Conservation (phyloP, 2,797 vertebrate genomes). For the Chrosomus eos region DNA sequence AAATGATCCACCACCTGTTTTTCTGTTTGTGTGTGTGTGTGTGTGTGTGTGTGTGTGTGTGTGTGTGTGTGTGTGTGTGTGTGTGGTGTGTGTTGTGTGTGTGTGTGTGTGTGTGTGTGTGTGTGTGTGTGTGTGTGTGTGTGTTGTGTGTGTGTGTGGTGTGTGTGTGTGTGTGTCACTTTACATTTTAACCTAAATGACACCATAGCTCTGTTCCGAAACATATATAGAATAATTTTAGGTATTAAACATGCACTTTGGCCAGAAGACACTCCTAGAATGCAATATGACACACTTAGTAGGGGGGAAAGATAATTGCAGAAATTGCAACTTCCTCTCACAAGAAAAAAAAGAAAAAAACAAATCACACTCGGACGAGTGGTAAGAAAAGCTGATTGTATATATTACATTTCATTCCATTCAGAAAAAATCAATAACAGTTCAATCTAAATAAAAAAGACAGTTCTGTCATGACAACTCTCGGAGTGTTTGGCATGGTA, state of each 20-base stretch:
- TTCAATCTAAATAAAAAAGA: no score
- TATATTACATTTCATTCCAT: no score
- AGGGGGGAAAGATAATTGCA: no score
- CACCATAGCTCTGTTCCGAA: not conserved
- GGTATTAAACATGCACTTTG: not conserved
- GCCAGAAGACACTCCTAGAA: not conserved
- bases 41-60: constrained; percentile 42
- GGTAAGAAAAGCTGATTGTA: no score
- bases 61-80: constrained; percentile 55
- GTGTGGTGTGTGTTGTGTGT: no score
- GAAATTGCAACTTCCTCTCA: no score
- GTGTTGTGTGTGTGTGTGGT: not conserved
- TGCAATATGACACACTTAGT: no score
- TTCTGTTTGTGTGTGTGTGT: not conserved
- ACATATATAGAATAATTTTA: not conserved
- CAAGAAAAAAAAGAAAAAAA: no score
- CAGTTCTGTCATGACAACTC: no score
- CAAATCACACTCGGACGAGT: no score
- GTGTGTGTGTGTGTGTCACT: constrained; percentile 43
- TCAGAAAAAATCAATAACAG: no score
- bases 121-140: not conserved
- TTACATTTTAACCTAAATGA: not conserved
- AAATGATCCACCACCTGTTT: constrained; percentile 78
- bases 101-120: constrained; percentile 44
- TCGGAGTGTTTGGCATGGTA: no score